A percentile compares a stretch with the other conserved stretches of the same genome.
Evolutionary conservation across 2,888 invertebrate species (phyloP).

Genomic region (Cheiracanthium punctorium): DNA sequence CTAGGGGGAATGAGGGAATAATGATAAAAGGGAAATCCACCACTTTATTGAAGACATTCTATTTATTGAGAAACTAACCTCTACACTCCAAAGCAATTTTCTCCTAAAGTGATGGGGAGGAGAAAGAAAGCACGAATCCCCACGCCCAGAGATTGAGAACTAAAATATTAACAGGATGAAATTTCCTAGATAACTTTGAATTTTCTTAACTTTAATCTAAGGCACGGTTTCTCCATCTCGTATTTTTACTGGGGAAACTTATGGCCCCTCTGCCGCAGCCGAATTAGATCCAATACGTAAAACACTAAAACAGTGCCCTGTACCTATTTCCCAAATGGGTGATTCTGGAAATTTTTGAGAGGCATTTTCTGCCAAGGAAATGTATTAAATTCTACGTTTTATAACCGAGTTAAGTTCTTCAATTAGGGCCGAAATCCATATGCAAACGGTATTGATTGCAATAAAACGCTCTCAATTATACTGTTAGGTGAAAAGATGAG

Average conservation of each 20-base stretch:
- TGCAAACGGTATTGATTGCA: background rate
- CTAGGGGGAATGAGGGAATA: too few species aligned
- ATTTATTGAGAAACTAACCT: too few species aligned
- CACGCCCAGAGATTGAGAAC: background rate
- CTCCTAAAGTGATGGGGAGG: background rate
- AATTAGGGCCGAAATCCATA: background rate
- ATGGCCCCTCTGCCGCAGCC: background rate
- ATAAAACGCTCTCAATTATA: background rate
- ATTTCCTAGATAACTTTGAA: background rate
- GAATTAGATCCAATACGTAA: background rate
- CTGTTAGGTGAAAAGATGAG: background rate
- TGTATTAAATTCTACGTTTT: background rate
- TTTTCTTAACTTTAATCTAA: background rate
- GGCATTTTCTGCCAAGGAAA: background rate
- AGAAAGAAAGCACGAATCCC: background rate
- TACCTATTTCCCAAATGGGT: conserved; percentile 7
- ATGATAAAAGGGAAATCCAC: too few species aligned
- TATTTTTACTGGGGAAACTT: background rate
- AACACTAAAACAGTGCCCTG: background rate
- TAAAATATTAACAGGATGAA: background rate
- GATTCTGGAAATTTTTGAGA: background rate
- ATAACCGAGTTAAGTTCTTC: conserved; percentile 3
- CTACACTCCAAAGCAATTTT: background rate
- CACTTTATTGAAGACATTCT: too few species aligned
- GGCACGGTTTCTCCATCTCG: background rate